These are phyloP conservation scores for Epistrophe eligans DNA, from an alignment of 2,888 invertebrate genomes.

Conservation along the genomic window DNA sequence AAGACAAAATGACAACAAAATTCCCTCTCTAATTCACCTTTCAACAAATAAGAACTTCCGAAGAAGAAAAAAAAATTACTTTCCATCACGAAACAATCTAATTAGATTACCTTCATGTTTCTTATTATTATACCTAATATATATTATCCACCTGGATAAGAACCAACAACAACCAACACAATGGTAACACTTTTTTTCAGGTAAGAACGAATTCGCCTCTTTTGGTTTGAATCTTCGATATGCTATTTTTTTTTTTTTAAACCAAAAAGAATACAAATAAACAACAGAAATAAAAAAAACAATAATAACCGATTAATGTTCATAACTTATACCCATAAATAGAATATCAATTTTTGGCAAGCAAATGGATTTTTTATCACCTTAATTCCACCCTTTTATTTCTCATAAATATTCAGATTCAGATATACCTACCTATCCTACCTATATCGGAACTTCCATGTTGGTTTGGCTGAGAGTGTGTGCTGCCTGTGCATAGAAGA, in stretches of 20 bases:
- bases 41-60: background rate
- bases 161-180: slow-evolving; percentile 24
- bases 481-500: slow-evolving; percentile 1
- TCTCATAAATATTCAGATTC: slow-evolving; percentile 20
- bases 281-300: background rate
- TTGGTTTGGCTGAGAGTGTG: background rate
- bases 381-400: slow-evolving; percentile 36
- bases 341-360: slow-evolving; percentile 47
- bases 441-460: slow-evolving; percentile 14
- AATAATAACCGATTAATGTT: slow-evolving; percentile 30
- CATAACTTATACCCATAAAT: slow-evolving; percentile 53
- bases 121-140: background rate
- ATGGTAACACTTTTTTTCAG: slow-evolving; percentile 69
- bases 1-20: slow-evolving; percentile 17
- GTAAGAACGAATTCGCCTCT: slow-evolving; percentile 61
- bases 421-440: no score
- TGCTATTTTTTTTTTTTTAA: background rate
- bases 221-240: slow-evolving; percentile 64
- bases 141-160: slow-evolving; percentile 18
- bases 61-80: slow-evolving; percentile 29
- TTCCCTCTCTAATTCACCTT: slow-evolving; percentile 3
- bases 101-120: slow-evolving; percentile 35
- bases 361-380: slow-evolving; percentile 52
- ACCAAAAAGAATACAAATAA: slow-evolving; percentile 25
- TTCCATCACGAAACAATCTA: slow-evolving; percentile 51